Conservation (phyloP, 2,113 vertebrate genomes). For the Colius striatus region DNA sequence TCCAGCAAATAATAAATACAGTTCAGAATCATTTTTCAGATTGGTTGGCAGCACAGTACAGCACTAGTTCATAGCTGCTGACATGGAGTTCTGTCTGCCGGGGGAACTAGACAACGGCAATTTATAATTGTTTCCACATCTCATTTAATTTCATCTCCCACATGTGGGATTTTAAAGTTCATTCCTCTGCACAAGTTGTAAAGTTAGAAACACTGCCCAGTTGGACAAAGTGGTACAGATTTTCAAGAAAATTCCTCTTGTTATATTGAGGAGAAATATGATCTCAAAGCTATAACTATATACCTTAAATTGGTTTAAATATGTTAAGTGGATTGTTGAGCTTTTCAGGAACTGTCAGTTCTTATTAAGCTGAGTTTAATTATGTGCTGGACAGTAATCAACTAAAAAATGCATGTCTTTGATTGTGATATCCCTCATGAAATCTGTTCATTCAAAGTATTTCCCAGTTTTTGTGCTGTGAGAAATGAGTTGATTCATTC, state of each 20-base stretch:
- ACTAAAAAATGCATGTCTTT: not conserved
- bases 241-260: not conserved
- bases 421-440: not conserved
- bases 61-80: not conserved
- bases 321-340: not conserved
- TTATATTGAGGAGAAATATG: not conserved
- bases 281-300: not conserved
- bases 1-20: not conserved
- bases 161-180: not conserved
- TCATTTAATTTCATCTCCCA: not conserved
- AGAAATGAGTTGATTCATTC: not conserved
- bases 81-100: not conserved
- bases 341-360: slow-evolving; percentile 34
- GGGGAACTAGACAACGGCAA: not conserved
- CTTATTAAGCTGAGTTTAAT: slow-evolving; percentile 1
- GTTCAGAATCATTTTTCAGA: not conserved
- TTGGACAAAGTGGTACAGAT: not conserved
- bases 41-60: not conserved
- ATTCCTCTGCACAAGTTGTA: not conserved
- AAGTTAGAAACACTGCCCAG: not conserved
- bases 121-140: not conserved
- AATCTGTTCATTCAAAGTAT: not conserved
- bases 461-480: not conserved
- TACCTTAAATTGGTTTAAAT: not conserved
- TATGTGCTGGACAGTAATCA: not conserved